Conservation (phyloP, 30 jellyfish, hydroid and myxozoan genomes). For the Hydra vulgaris region DNA sequence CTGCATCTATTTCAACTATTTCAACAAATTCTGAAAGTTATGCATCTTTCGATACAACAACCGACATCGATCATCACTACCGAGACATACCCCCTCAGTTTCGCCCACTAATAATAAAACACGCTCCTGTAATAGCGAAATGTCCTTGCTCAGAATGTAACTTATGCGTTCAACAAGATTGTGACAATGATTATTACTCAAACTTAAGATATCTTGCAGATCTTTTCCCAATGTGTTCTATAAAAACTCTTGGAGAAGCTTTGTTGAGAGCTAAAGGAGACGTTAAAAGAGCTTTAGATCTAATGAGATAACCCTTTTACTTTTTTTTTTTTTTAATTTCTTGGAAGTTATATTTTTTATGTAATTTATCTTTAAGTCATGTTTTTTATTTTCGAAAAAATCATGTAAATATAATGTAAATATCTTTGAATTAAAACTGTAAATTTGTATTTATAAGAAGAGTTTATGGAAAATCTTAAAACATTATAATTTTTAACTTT, state of each 20-base stretch:
- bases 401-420: too few species aligned
- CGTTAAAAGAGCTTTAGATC: slow-evolving; percentile 1
- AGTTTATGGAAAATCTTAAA: too few species aligned
- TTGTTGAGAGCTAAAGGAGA: slow-evolving; percentile 15
- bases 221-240: slow-evolving; percentile 14
- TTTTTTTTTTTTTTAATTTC: too few species aligned
- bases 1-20: slow-evolving; percentile 46
- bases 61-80: background rate
- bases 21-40: slow-evolving; percentile 8
- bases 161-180: slow-evolving; percentile 5
- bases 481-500: too few species aligned
- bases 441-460: too few species aligned
- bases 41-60: background rate
- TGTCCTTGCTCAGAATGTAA: background rate
- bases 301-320: background rate
- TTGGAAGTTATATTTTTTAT: too few species aligned
- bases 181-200: background rate
- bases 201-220: slow-evolving; percentile 10
- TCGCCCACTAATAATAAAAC: background rate
- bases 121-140: background rate
- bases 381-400: too few species aligned
- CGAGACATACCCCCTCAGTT: background rate
- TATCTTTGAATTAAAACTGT: too few species aligned
- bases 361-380: too few species aligned
- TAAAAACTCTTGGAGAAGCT: slow-evolving; percentile 10